Base-by-base conservation (phyloP, 2,113 vertebrate species). In the Erpornis zantholeuca region DNA sequence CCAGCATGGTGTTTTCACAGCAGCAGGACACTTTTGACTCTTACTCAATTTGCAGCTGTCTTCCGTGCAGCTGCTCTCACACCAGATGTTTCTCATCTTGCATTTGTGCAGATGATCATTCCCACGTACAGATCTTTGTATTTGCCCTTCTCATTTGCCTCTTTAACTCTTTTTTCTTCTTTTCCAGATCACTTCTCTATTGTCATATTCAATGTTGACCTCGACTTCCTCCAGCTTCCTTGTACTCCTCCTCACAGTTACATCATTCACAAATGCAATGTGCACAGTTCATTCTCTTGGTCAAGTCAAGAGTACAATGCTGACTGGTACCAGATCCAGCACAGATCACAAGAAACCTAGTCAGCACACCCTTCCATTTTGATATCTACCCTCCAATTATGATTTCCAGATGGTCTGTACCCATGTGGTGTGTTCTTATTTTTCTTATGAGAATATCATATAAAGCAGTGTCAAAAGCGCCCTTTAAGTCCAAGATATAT, bases 1-100 rank as follows among this genome's bases (percentile, higher is more conserved):
- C 73, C 87, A 92, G 44, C 17, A 17, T 38, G 56, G 42, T 79
- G 63, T 77, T 97, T 95, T 94, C 95, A 96, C 88, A 95, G 54
- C 92, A 94, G 95, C 94, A 66, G 90, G 92, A 92, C 44, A 14
- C 72, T 95, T 92, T 50, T 82, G 40, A 79, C 57, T 97, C 50
- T 59, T 23, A 19, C 33, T 64, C 70, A 57, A 3, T 79, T 68
- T 87, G 78, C 68, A 71, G 66, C 49, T 0, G 0, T 82, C 45
- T 92, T 77, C 66, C 80, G 42, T 69, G 63, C 68, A 86, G 85
- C 82, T 94, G 66, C 42, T 92, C 17, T 77, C 35, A 35, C 33
- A 42, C 45, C 96, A 95, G 68, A 88, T 95, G 92, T 92, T 93
- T 86, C 57, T 40, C 64, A 85, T 84, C 82, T 69, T 63, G 50